phyloP scores from a whole-genome alignment of 1,140 invertebrate species.

The Steinernema khuongi region DNA sequence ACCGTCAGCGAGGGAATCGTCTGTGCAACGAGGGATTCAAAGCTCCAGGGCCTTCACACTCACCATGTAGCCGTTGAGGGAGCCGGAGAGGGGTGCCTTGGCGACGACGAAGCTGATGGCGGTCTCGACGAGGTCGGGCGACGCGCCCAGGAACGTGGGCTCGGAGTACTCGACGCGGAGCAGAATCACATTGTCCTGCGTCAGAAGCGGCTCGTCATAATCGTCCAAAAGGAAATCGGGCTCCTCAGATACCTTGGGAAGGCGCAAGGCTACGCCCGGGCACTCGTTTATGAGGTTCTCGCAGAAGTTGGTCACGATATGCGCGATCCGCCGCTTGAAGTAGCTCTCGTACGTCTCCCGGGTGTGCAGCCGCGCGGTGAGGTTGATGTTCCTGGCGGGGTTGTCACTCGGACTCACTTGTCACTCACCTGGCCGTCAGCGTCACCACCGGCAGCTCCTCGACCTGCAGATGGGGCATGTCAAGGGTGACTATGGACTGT shows the following conservation, averaged over 20 bases:
- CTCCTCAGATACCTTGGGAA: slow-evolving; percentile 27
- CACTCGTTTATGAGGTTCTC: slow-evolving; percentile 53
- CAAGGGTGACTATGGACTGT: too few species aligned
- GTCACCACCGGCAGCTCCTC: slow-evolving; percentile 42
- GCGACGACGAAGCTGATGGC: slow-evolving; percentile 31
- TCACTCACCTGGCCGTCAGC: slow-evolving; percentile 49
- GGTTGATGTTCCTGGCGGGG: slow-evolving; percentile 22
- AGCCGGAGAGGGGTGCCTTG: slow-evolving; percentile 10
- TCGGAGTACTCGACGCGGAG: slow-evolving; percentile 37
- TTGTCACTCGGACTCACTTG: background rate
- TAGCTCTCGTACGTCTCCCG: slow-evolving; percentile 56
- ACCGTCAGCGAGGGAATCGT: slow-evolving; percentile 19
- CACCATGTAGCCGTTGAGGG: slow-evolving; percentile 28
- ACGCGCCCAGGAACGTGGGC: slow-evolving; percentile 23
- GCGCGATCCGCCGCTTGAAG: slow-evolving; percentile 54
- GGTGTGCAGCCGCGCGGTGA: slow-evolving; percentile 48
- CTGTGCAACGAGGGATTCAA: background rate
- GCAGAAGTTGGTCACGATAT: slow-evolving; percentile 51
- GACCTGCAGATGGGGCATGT: slow-evolving; percentile 36
- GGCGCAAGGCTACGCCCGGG: slow-evolving; percentile 35
- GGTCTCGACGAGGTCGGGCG: slow-evolving; percentile 49
- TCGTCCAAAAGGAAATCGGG: slow-evolving; percentile 27
- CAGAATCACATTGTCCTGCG: slow-evolving; percentile 52
- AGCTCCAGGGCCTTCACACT: background rate
- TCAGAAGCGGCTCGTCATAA: slow-evolving; percentile 44